These are phyloP conservation scores for Orthosia incerta DNA, from an alignment of 2,888 invertebrate species.

Conservation along the genomic window DNA sequence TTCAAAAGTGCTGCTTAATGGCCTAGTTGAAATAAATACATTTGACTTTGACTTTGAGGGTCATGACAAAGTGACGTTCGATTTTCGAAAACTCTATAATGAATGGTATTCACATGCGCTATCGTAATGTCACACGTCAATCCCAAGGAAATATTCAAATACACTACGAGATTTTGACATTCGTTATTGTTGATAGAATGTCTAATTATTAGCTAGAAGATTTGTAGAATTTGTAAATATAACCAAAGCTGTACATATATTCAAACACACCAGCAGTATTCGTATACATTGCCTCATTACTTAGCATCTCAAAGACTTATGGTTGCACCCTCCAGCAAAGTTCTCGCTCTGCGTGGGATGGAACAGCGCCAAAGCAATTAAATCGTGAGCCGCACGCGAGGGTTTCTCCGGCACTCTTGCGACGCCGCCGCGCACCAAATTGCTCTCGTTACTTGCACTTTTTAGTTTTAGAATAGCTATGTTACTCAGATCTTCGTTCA, in stretches of 20 bases:
- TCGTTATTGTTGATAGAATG: too few relatives aligned
- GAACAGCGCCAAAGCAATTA: constrained; percentile 89
- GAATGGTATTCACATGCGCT: too few relatives aligned
- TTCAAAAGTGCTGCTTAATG: too few relatives aligned
- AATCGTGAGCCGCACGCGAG: constrained; percentile 80
- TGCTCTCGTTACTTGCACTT: constrained; percentile 84
- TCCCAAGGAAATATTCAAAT: too few relatives aligned
- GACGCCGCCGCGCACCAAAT: constrained; percentile 72
- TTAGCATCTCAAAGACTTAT: constrained; percentile 38
- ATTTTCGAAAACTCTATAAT: too few relatives aligned
- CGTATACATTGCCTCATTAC: constrained; percentile 38
- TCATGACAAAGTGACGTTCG: too few relatives aligned
- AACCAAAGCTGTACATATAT: neutral
- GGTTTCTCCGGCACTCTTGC: constrained; percentile 70
- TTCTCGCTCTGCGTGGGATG: constrained; percentile 72
- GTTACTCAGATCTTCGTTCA: constrained; percentile 46
- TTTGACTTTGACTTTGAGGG: too few relatives aligned
- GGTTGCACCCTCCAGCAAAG: constrained; percentile 64
- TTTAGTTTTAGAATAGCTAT: constrained; percentile 75
- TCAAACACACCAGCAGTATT: neutral
- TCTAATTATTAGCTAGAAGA: too few relatives aligned
- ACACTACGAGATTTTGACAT: too few relatives aligned
- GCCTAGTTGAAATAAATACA: too few relatives aligned
- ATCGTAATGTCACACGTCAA: too few relatives aligned
- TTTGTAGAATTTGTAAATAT: too few relatives aligned